Evolutionary conservation across 2,888 invertebrate genomes (phyloP), one percentile per base, ranked within the genome.

Genomic region (Folsomia manolachei): DNA sequence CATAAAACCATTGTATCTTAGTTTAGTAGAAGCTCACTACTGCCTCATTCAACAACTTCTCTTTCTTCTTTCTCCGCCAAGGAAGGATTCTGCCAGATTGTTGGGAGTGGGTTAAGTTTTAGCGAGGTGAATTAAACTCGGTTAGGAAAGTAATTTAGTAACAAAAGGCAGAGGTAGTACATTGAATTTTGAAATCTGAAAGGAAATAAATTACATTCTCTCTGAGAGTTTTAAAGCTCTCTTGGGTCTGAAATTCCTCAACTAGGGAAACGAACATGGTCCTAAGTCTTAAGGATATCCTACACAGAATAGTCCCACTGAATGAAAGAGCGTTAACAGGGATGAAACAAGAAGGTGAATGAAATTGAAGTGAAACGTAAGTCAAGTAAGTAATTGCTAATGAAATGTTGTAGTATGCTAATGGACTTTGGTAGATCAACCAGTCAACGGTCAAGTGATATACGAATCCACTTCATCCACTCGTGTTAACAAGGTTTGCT

Each of bases 391-490:
- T 70, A 74, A 72, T 69, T 70, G 62, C 67, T 74, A 77, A 73
- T 75, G 75, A 77, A 75, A 77, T 72, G 73, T 65, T 73, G 71
- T 73, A 75, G 68, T 75, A 77, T 73, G 77, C 71, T 74, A 76
- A 76, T 74, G 65, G 51, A 52, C 1, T n/a, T 66, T 27, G 65
- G 60, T 71, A 62, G n/a, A n/a, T n/a, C n/a, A n/a, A n/a, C n/a
- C n/a, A n/a, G 69, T 69, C 56, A 56, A 21, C 39, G 39, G 39
- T 39, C 39, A 39, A 39, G 7, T 39, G 39, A 39, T 39, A 39
- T 39, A 39, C 39, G 4, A 14, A 4, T 9, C 39, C 4, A 4
- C 14, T 39, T 39, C 39, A 9, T 39, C 39, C 39, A 39, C 39
- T 9, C 14, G 14, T 39, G 14, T 39, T n/a, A n/a, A n/a, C n/a